Conservation (phyloP, 1,140 invertebrate species). For the Catajapyx aquilonaris region DNA sequence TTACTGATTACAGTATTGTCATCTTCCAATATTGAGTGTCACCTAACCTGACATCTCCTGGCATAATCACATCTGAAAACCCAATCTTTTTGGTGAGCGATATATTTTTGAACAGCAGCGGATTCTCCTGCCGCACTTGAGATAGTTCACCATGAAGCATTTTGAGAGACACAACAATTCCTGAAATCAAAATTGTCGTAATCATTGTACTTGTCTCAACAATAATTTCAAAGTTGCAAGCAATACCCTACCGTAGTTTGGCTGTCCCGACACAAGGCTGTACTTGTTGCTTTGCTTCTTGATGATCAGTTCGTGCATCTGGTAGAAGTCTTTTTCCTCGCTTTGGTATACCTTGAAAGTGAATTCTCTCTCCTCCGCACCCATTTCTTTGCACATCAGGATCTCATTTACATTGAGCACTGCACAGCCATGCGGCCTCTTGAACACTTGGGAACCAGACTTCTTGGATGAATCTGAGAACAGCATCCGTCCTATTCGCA, state of each 20-base stretch:
- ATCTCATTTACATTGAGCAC: conserved; percentile 32
- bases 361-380: conserved; percentile 10
- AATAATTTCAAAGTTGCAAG: conserved; percentile 10
- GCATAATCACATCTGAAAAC: conserved; percentile 89
- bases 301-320: conserved; percentile 71
- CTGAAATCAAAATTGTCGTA: conserved; percentile 18
- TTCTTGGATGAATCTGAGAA: conserved; percentile 53
- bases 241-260: conserved; percentile 35
- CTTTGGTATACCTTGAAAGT: conserved; percentile 50
- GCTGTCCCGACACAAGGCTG: conserved; percentile 48
- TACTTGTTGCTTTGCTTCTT: conserved; percentile 60
- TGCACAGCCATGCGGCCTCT: conserved; percentile 63
- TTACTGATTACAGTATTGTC: too few relatives aligned
- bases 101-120: conserved; percentile 58
- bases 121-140: conserved; percentile 50
- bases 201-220: conserved; percentile 9
- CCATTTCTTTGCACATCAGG: conserved; percentile 7
- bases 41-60: conserved; percentile 62
- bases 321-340: conserved; percentile 78
- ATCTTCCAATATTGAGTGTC: too few relatives aligned
- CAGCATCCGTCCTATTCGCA: conserved; percentile 67
- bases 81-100: conserved; percentile 70
- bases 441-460: conserved; percentile 33
- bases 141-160: conserved; percentile 50
- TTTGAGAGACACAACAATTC: conserved; percentile 46